Conservation (phyloP, 1,140 invertebrate genomes). For the Caenorhabditis briggsae region DNA sequence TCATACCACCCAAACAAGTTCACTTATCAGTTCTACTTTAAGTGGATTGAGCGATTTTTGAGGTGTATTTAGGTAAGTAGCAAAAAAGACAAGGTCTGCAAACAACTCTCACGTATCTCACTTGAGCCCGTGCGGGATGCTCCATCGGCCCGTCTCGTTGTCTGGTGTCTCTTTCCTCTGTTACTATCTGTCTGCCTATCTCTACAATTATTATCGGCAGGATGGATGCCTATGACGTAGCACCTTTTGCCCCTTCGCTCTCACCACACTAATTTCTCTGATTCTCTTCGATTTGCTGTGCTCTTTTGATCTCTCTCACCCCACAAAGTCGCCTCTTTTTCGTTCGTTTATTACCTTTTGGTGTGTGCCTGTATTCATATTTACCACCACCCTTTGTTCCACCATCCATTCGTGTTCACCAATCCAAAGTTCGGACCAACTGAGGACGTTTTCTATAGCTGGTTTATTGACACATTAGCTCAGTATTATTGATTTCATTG, state of each 20-base stretch:
- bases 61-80: slow-evolving; percentile 50
- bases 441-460: background rate
- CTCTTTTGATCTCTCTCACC: slow-evolving; percentile 25
- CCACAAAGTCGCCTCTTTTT: slow-evolving; percentile 33
- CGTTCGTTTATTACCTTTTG: slow-evolving; percentile 27
- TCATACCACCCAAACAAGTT: slow-evolving; percentile 39
- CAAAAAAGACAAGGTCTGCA: slow-evolving; percentile 46
- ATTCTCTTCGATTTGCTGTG: slow-evolving; percentile 1
- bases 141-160: background rate
- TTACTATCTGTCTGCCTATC: slow-evolving; percentile 28
- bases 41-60: slow-evolving; percentile 22
- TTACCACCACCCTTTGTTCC: background rate
- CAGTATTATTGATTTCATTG: background rate
- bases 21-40: slow-evolving; percentile 5
- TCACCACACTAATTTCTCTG: slow-evolving; percentile 24
- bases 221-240: slow-evolving; percentile 53
- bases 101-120: slow-evolving; percentile 37
- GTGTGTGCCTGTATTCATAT: slow-evolving; percentile 51
- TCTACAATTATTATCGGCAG: slow-evolving; percentile 54
- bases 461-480: background rate
- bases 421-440: background rate
- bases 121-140: slow-evolving; percentile 53
- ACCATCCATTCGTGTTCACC: slow-evolving; percentile 1
- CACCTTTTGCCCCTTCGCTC: slow-evolving; percentile 23
- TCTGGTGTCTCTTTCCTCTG: background rate